Conservation (phyloP, 1,140 invertebrate genomes). For the Hyposmocoma kahamanoa region DNA sequence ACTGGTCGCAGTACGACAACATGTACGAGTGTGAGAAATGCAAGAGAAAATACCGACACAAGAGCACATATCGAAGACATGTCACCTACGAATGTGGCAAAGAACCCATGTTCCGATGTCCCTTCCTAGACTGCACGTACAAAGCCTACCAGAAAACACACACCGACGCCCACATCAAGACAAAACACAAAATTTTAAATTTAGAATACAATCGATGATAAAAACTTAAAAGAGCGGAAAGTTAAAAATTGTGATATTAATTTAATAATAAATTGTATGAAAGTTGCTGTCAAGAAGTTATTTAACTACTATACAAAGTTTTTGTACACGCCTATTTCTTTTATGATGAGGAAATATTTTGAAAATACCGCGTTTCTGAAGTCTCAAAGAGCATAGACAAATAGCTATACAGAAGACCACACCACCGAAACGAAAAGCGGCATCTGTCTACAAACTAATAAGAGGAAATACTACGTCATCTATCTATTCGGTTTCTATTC, state of each 20-base stretch:
- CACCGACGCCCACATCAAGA: slow-evolving; percentile 59
- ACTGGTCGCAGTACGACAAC: slow-evolving; percentile 58
- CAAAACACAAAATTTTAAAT: slow-evolving; percentile 52
- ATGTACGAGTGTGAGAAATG: slow-evolving; percentile 64
- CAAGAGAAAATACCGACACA: slow-evolving; percentile 65
- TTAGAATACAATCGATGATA: slow-evolving; percentile 61
- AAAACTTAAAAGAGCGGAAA: slow-evolving; percentile 19
- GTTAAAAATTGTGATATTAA: slow-evolving; percentile 61
- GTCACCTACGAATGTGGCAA: slow-evolving; percentile 72
- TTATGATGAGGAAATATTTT: too few species aligned
- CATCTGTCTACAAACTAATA: too few species aligned
- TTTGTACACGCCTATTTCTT: too few species aligned
- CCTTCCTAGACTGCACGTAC: slow-evolving; percentile 63
- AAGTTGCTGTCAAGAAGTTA: too few species aligned
- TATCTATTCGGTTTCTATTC: too few species aligned
- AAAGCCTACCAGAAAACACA: slow-evolving; percentile 71
- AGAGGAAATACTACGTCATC: too few species aligned
- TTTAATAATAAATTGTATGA: slow-evolving; percentile 36
- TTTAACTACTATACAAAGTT: too few species aligned
- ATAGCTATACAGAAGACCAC: too few species aligned
- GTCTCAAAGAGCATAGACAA: too few species aligned
- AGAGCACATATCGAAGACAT: slow-evolving; percentile 72
- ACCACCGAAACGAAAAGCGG: too few species aligned
- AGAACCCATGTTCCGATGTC: slow-evolving; percentile 69
- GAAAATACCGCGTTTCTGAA: too few species aligned